A percentile compares a stretch with the other conserved stretches of the same genome.
Conservation (phyloP, 2,113 vertebrate species). For the Atractosteus spatula region DNA sequence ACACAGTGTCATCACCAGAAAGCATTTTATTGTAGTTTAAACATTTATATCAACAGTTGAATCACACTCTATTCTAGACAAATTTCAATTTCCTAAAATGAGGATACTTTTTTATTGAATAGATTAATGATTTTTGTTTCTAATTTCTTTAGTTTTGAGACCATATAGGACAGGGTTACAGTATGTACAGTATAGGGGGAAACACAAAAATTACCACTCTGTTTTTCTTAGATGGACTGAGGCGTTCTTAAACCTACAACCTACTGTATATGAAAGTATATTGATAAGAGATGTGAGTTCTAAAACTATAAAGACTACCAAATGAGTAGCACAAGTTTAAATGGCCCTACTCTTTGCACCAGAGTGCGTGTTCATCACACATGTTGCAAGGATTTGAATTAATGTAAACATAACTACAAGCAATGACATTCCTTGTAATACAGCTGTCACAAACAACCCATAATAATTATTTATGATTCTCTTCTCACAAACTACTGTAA, state of each 20-base stretch:
- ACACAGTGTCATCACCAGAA: too few relatives aligned
- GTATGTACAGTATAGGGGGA: conserved; percentile 41
- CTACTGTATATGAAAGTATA: conserved; percentile 32
- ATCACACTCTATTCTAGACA: not conserved
- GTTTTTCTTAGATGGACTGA: conserved; percentile 35
- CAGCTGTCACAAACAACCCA: conserved; percentile 24
- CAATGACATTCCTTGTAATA: conserved; percentile 18
- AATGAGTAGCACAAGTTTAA: conserved; percentile 54
- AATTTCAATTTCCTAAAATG: not conserved
- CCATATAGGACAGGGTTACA: conserved; percentile 58
- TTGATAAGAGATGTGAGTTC: conserved; percentile 35
- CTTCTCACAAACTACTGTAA: conserved; percentile 48
- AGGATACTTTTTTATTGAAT: conserved; percentile 18
- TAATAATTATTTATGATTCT: conserved; percentile 41
- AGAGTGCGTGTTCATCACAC: conserved; percentile 31
- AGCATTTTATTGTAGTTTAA: too few relatives aligned
- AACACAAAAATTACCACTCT: conserved; percentile 44
- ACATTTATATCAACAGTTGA: too few relatives aligned
- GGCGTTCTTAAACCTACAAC: conserved; percentile 13
- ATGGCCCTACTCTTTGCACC: conserved; percentile 47
- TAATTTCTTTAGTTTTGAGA: conserved; percentile 49
- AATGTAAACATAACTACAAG: conserved; percentile 44
- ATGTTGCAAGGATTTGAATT: conserved; percentile 45
- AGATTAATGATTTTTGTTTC: conserved; percentile 18
- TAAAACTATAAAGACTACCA: conserved; percentile 44